Conservation (phyloP, 2,113 vertebrate species). For the Grus americana region DNA sequence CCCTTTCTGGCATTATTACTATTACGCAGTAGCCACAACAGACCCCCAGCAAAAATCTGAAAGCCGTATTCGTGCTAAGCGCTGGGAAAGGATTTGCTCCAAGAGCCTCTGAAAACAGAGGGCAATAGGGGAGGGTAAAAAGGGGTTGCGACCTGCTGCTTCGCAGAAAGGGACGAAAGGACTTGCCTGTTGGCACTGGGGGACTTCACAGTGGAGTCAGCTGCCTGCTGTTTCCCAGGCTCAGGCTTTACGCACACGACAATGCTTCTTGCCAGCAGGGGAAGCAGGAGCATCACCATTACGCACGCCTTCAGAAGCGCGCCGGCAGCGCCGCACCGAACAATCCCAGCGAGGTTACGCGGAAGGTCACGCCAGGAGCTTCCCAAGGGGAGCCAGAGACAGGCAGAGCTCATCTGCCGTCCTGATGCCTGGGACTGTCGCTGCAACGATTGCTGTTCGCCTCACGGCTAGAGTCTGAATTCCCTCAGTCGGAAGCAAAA, state of each 20-base stretch:
- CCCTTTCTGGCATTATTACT: not conserved
- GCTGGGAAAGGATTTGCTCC: not conserved
- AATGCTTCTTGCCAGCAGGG: not conserved
- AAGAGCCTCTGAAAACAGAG: rapidly evolving
- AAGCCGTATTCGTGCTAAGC: not conserved
- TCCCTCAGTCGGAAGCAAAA: not conserved
- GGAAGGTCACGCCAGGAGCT: too few species aligned
- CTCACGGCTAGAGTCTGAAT: not conserved
- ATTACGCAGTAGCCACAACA: rapidly evolving
- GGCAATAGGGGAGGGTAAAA: not conserved
- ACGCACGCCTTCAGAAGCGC: rapidly evolving
- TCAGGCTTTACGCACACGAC: not conserved
- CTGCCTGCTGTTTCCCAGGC: not conserved
- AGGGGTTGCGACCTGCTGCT: not conserved
- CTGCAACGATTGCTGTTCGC: not conserved
- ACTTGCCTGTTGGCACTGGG: not conserved
- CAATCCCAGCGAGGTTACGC: rapidly evolving
- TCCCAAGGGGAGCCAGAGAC: not conserved
- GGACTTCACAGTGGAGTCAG: not conserved
- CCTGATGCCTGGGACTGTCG: not conserved
- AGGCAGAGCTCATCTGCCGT: not conserved
- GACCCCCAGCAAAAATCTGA: not conserved
- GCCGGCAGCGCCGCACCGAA: not conserved
- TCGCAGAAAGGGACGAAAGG: not conserved
- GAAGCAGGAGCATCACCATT: not conserved